Conservation (phyloP, 1,140 invertebrate species). For the Lethocerus indicus region DNA sequence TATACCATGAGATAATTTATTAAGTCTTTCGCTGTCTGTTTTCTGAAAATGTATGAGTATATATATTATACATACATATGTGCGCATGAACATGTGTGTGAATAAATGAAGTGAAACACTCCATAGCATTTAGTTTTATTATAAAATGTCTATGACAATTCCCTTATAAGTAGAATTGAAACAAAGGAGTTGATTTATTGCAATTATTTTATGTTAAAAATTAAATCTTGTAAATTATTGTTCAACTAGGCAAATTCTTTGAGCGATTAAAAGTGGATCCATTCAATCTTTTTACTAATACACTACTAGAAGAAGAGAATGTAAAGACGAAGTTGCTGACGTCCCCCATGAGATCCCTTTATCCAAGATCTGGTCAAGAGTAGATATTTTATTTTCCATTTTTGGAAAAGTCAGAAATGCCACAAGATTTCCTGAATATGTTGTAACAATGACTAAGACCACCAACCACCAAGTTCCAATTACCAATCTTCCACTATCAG, state of each 20-base stretch:
- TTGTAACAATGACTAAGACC: conserved; percentile 75
- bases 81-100: not conserved
- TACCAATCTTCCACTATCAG: conserved; percentile 72
- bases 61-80: not conserved
- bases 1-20: conserved; percentile 31
- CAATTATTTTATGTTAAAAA: not conserved
- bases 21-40: conserved; percentile 35
- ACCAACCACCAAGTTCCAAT: conserved; percentile 87
- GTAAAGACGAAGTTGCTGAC: conserved; percentile 51
- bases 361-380: conserved; percentile 47
- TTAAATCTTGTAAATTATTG: not conserved
- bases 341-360: conserved; percentile 56
- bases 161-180: too few species aligned
- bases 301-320: conserved; percentile 42
- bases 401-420: conserved; percentile 86
- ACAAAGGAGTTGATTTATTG: not conserved
- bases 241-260: not conserved
- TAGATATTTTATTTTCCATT: conserved; percentile 58
- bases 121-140: not conserved
- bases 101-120: not conserved
- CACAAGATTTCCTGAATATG: conserved; percentile 83
- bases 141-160: not conserved
- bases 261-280: not conserved
- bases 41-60: conserved; percentile 22
- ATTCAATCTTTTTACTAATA: not conserved